Evolutionary conservation across 2,113 vertebrate genomes (phyloP).

Genomic region (Engraulis encrasicolus): DNA sequence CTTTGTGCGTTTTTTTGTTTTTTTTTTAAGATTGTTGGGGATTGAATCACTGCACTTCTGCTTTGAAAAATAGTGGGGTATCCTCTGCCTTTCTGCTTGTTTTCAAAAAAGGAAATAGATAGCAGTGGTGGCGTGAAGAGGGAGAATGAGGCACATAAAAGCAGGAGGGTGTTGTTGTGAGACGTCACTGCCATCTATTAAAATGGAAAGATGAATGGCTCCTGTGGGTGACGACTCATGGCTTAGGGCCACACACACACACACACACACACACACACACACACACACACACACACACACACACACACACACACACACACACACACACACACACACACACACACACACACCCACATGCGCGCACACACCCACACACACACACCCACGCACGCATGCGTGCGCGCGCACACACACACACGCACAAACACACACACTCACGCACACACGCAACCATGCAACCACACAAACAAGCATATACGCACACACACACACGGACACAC

Average conservation of each 20-base stretch:
- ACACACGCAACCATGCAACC: too few species aligned
- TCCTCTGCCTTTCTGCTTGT: too few species aligned
- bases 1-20: too few species aligned
- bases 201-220: slow-evolving; percentile 3
- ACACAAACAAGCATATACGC: too few species aligned
- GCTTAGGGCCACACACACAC: background rate
- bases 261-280: slow-evolving; percentile 6
- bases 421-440: background rate
- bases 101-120: background rate
- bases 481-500: background rate
- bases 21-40: too few species aligned
- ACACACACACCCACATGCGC: background rate
- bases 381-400: background rate
- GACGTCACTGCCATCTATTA: slow-evolving; percentile 30
- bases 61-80: background rate
- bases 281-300: background rate
- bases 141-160: background rate
- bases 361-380: background rate
- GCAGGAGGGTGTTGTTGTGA: background rate
- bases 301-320: background rate
- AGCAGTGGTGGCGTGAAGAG: background rate
- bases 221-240: background rate
- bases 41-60: background rate
- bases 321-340: background rate
- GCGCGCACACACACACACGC: background rate